Conservation (phyloP, 2,888 invertebrate genomes). For the Pheosia gnoma region DNA sequence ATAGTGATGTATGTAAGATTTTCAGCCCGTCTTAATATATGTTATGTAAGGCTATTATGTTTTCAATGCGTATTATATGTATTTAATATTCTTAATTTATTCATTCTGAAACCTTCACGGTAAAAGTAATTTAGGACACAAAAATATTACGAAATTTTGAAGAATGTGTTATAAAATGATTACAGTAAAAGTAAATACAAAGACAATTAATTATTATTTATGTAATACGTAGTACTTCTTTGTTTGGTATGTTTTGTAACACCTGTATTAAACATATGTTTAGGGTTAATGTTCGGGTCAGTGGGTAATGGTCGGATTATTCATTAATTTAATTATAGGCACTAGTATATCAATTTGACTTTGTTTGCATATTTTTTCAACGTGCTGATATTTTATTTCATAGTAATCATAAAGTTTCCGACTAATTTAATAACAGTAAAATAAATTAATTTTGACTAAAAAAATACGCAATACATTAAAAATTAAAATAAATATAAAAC, state of each 20-base stretch:
- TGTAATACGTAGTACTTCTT: constrained; percentile 20
- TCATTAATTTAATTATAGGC: constrained; percentile 13
- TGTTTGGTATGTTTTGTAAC: constrained; percentile 11
- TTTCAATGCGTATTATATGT: no score
- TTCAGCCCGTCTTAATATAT: no score
- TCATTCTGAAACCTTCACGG: background rate
- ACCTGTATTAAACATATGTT: constrained; percentile 20
- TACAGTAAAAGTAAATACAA: background rate
- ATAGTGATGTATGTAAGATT: no score
- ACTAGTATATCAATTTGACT: constrained; percentile 6
- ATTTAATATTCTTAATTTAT: background rate
- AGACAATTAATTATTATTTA: constrained; percentile 11
- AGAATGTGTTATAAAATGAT: background rate
- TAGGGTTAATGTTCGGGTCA: constrained; percentile 33
- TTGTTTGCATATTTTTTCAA: background rate
- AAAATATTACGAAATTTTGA: background rate
- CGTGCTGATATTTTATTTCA: no score
- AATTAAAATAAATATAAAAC: no score
- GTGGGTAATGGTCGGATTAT: constrained; percentile 27
- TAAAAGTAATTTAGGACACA: background rate
- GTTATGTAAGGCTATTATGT: no score
- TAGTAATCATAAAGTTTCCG: no score
- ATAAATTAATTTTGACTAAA: no score
- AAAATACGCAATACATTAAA: no score
- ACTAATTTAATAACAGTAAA: no score